phyloP scores from a whole-genome alignment of 2,113 vertebrate species.

The Cygnus buccinator region DNA sequence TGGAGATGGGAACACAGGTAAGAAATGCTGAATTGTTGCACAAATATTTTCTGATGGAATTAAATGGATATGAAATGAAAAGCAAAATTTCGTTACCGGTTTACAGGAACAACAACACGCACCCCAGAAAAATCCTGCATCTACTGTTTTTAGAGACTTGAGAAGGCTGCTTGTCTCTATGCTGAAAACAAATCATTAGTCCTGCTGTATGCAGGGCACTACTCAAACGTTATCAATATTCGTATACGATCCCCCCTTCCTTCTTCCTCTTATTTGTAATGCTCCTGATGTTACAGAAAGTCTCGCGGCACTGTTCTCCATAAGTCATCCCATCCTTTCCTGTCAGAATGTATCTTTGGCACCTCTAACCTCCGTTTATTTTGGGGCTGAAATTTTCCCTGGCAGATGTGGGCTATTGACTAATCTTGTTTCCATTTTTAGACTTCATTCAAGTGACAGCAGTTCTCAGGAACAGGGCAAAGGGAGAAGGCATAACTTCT shows the following conservation, averaged over 20 bases:
- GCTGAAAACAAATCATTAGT: neutral
- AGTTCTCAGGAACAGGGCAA: neutral
- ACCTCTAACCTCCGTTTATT: neutral
- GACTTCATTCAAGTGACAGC: neutral
- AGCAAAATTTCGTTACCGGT: neutral
- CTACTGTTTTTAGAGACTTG: neutral
- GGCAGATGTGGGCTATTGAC: neutral
- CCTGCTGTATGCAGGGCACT: neutral
- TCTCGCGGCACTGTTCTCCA: neutral
- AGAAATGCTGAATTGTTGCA: constrained; percentile 9
- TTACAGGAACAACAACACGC: neutral
- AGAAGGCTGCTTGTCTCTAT: neutral
- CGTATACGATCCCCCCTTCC: neutral
- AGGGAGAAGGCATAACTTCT: neutral
- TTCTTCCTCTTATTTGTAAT: neutral
- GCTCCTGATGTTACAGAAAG: neutral
- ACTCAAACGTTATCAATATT: neutral
- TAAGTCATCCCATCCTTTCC: neutral
- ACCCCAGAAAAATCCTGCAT: neutral
- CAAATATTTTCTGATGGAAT: neutral
- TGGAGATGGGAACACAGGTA: constrained; percentile 91
- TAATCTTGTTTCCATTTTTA: neutral
- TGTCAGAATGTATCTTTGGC: neutral
- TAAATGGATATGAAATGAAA: neutral
- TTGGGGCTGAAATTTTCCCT: neutral